Evolutionary conservation across 2,888 invertebrate species (phyloP), one percentile per base, ranked within the genome.

Genomic region (Arctia plantaginis): DNA sequence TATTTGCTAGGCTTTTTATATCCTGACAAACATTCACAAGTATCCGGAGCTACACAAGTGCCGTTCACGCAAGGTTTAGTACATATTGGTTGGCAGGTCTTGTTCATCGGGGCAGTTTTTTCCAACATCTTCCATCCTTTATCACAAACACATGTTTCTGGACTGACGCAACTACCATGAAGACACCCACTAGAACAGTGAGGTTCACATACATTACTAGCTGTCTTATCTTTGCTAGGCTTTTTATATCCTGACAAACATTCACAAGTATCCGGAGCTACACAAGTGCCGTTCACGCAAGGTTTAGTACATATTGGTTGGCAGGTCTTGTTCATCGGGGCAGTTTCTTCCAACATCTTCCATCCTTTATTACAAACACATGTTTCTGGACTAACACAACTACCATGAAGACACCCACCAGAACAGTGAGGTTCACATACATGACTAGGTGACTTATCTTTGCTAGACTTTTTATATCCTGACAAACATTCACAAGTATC

Each of bases 211-310:
- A 35, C 27, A 6, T 65, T 30, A 51, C 39, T 23, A 59, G 66
- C 81, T 8, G 35, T 47, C 23, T 15, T 33, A n/a, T 33, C 39
- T 13, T 65, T 2, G 10, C 8, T 27, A 7, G 66, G 59, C 76
- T 80, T 51, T 66, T 76, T 69, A 71, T 86, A 89, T 18, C 88
- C 87, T 30, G 69, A 66, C 27, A 79, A 62, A 69, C 90, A 90
- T 35, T 84, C 74, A 71, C 90, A 90, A n/a, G 74, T 77, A 82
- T 69, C 51, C 7, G 68, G 68, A 33, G 51, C 51, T 69, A 69
- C 51, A 23, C 68, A 69, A 69, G n/a, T 55, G 13, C 23, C 20
- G 33, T 69, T 47, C 15, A 69, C 15, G 47, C 68, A 69, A 47
- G 33, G n/a, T 15, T 51, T 35, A 8, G 8, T 35, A 35, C 68